Evolutionary conservation across 2,888 invertebrate genomes (phyloP), one percentile per base, ranked within the genome.

Genomic region (Tachystola acroxantha): DNA sequence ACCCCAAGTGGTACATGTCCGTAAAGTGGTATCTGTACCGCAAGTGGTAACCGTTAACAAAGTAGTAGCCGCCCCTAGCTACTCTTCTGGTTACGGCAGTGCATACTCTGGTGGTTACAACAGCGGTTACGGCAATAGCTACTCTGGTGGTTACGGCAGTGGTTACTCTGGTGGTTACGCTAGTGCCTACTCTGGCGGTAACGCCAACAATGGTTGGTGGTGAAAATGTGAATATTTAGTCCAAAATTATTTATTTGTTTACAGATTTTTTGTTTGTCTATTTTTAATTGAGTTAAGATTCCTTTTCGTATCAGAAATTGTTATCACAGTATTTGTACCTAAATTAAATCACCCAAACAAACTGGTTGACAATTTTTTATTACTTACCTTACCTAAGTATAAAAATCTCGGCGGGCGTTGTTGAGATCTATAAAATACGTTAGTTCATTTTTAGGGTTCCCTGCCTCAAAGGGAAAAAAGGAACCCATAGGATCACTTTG

Each of bases 31-130:
- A 43, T 57, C 64, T 35, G 56, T 64, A 32, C 66, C 60, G 10
- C 61, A 63, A 46, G 66, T 64, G 45, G 64, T 68, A 40, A 48
- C 67, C 43, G 66, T 66, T 35, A 68, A 65, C 48, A 50, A 47
- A 45, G 51, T 64, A 37, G 62, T 69, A 36, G 48, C 66, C 39
- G 53, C 57, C 13, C 50, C 57, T 40, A 30, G 42, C 7, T 37
- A 31, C 29, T 3, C 31, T 26, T 32, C 36, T 2, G 33, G 34
- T 25, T 34, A 32, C 29, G 14, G 39, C 10, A 40, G 44, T 3
- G 39, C 34, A 12, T 27, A 34, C 60, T 13, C 61, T 62, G 45
- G 66, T 62, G 45, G 64, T 68, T 40, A 48, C 67, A 44, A 50
- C 64, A 38, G 62, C 69, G 36, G 48, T 19, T 33, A 32, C 29